Percentiles rank a stretch among this genome's conserved stretches.
These are phyloP conservation scores for Gnathonemus longibarbis DNA, from an alignment of 2,113 vertebrate genomes.

Conservation along the genomic window DNA sequence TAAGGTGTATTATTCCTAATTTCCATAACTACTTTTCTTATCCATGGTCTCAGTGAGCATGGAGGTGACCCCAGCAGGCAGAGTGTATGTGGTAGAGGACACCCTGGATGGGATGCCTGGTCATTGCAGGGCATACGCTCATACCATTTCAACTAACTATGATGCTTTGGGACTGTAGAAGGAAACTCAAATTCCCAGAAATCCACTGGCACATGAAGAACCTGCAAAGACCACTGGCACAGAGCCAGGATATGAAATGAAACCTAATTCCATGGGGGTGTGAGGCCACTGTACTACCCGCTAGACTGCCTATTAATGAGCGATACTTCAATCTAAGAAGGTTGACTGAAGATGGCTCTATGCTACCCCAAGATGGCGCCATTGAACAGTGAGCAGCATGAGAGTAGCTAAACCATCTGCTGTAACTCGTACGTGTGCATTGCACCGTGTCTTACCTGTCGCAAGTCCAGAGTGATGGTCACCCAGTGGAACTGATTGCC, in stretches of 20 bases:
- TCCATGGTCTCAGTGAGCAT: background rate
- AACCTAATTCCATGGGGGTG: background rate
- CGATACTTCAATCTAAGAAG: background rate
- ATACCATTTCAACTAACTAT: background rate
- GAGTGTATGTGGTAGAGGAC: background rate
- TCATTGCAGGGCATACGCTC: background rate
- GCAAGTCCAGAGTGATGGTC: slow-evolving; percentile 85
- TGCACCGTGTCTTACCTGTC: slow-evolving; percentile 66
- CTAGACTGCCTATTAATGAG: background rate
- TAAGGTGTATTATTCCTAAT: background rate
- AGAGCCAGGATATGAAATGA: background rate
- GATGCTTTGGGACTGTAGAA: background rate
- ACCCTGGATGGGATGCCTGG: background rate
- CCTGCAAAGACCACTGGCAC: background rate
- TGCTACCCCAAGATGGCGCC: background rate
- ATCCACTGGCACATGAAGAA: background rate
- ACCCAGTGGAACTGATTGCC: slow-evolving; percentile 88
- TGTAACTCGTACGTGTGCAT: background rate
- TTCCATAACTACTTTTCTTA: background rate
- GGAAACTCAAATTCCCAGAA: background rate
- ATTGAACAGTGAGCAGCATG: background rate
- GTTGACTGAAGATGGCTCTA: background rate
- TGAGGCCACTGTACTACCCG: background rate
- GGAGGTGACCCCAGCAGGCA: background rate
- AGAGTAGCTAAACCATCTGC: background rate